Conservation (phyloP, 2,113 vertebrate genomes). For the Gadus chalcogrammus region DNA sequence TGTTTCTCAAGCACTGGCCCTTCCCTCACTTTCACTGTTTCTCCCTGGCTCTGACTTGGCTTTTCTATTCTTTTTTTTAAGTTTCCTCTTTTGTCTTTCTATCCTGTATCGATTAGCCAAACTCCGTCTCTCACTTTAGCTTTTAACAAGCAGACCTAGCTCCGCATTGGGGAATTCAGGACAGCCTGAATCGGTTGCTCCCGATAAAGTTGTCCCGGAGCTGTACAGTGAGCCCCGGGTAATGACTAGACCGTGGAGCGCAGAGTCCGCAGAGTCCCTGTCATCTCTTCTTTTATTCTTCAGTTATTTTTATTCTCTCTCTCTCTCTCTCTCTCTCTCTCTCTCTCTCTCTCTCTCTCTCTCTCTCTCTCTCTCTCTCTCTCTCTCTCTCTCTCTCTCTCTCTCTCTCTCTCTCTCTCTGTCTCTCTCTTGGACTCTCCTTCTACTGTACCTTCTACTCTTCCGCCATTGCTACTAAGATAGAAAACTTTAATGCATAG, state of each 20-base stretch:
- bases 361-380: no score
- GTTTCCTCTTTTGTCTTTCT: background rate
- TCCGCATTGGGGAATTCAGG: constrained; percentile 47
- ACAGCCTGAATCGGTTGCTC: constrained; percentile 44
- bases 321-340: background rate
- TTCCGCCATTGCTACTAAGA: no score
- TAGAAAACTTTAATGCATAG: no score
- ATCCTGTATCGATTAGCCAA: constrained; percentile 44
- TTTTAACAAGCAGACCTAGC: constrained; percentile 55
- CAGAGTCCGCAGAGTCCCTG: constrained; percentile 36
- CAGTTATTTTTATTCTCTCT: constrained; percentile 21
- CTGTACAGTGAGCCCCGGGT: constrained; percentile 35
- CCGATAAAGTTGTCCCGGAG: constrained; percentile 29
- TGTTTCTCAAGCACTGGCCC: no score
- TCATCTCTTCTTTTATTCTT: background rate
- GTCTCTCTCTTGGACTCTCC: background rate
- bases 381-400: no score
- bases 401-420: constrained; percentile 1
- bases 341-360: no score
- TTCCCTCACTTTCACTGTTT: background rate
- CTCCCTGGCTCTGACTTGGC: background rate
- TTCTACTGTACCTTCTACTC: no score
- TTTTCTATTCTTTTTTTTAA: background rate
- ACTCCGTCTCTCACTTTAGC: constrained; percentile 24
- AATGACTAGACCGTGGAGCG: constrained; percentile 41